Evolutionary conservation across 2,113 vertebrate species (phyloP).

Genomic region (Petaurus breviceps): DNA sequence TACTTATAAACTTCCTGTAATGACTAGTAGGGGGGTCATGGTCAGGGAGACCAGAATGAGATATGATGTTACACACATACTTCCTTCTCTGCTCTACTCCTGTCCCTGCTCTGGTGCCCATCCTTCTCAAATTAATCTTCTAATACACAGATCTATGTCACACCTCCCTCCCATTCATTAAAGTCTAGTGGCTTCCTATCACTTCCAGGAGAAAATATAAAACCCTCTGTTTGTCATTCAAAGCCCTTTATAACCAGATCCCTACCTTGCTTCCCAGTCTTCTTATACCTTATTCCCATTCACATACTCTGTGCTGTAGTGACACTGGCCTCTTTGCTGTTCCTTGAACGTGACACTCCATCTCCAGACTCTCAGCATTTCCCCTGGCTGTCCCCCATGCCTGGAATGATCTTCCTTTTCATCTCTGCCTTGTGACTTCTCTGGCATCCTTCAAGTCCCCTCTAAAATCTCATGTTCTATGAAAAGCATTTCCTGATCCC

Average conservation of each 20-base stretch:
- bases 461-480: background rate
- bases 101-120: background rate
- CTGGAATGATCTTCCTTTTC: background rate
- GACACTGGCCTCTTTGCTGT: background rate
- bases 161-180: background rate
- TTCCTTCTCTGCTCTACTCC: background rate
- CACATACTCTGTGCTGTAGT: background rate
- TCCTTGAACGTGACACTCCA: background rate
- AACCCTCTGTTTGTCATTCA: background rate
- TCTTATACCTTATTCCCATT: background rate
- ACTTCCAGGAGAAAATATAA: background rate
- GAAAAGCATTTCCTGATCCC: background rate
- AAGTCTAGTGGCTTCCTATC: background rate
- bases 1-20: background rate
- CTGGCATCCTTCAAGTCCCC: background rate
- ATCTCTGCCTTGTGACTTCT: background rate
- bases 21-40: background rate
- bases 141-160: background rate
- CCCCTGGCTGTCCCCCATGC: background rate
- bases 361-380: background rate
- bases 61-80: background rate
- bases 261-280: background rate
- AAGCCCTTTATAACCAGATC: background rate
- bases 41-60: background rate
- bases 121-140: background rate